Evolutionary conservation across 2,113 vertebrate species (phyloP), one percentile per base, ranked within the genome.

Genomic region (Ariopsis seemanni): DNA sequence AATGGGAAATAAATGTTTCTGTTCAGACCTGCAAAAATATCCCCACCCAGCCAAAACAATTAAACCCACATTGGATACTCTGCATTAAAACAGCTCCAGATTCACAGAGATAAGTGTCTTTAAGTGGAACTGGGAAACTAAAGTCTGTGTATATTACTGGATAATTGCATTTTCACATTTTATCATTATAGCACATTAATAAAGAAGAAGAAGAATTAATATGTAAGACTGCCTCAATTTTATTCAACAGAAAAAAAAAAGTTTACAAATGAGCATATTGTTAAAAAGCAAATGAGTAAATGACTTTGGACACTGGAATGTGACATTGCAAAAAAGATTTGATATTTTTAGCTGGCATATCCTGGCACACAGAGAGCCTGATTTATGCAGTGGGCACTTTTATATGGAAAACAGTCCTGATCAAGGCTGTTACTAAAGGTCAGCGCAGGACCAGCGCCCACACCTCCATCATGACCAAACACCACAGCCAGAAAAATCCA

Each of bases 401-500:
- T 72, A 82, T 53, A 48, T 65, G 30, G 69, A 82, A 88, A 81
- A 52, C 30, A 15, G 84, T 88, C 83, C 81, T 81, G 79, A 86
- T 85, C 58, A 52, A 90, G 79, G 17, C 27, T 57, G 14, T 88
- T 53, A 88, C 86, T 82, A 89, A 92, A 90, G 85, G 60, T 89
- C 83, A 90, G 86, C 1, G 14, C 71, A 55, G 88, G 86, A 89
- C 89, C 89, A 90, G 86, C 89, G 48, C 88, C 91, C 90, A 90
- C 88, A 69, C 81, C 86, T 87, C 18, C 88, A 89, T 58, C 79
- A 62, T 22, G 18, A 25, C 55, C 55, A 60, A 60, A 78, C 25
- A 27, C 85, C 84, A 71, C 11, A 53, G 89, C 82, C 91, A 92
- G 81, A 91, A 89, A 85, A 87, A 89, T 75, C 79, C 65, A 15